Percentiles rank a stretch among this genome's conserved stretches.
These are phyloP conservation scores for Lissonota sp. DNA, from an alignment of 2,888 invertebrate species.

Conservation along the genomic window DNA sequence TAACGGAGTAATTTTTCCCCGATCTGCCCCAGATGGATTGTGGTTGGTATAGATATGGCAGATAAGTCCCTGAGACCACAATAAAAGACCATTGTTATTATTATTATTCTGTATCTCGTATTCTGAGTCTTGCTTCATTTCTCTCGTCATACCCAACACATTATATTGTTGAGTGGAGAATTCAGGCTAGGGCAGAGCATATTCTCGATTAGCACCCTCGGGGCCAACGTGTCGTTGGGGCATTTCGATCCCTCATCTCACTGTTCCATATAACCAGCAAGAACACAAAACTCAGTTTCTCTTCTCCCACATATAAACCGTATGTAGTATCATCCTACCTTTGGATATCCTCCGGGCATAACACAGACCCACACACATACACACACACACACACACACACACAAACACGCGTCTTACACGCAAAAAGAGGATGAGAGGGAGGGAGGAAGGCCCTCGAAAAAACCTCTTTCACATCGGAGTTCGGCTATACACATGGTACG, in stretches of 20 bases:
- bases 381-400: neutral
- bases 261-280: neutral
- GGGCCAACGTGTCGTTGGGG: constrained; percentile 6
- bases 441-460: constrained; percentile 1
- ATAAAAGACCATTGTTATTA: no score
- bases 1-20: no score
- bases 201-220: constrained; percentile 46
- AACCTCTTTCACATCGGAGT: constrained; percentile 10
- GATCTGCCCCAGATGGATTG: no score
- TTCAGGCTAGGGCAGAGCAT: constrained; percentile 10
- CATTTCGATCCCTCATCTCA: constrained; percentile 17
- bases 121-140: no score
- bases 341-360: constrained; percentile 53
- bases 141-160: constrained; percentile 28
- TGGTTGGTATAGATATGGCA: no score
- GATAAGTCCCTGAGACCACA: no score
- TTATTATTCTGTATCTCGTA: no score
- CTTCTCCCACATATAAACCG: constrained; percentile 17
- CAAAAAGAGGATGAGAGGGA: no score
- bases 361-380: constrained; percentile 27
- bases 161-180: neutral
- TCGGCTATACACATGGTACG: constrained; percentile 14
- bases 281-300: constrained; percentile 21
- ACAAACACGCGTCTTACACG: neutral
- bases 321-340: constrained; percentile 30